Evolutionary conservation across 2,888 invertebrate species (phyloP).

Genomic region (Stenchaetothrips biformis): DNA sequence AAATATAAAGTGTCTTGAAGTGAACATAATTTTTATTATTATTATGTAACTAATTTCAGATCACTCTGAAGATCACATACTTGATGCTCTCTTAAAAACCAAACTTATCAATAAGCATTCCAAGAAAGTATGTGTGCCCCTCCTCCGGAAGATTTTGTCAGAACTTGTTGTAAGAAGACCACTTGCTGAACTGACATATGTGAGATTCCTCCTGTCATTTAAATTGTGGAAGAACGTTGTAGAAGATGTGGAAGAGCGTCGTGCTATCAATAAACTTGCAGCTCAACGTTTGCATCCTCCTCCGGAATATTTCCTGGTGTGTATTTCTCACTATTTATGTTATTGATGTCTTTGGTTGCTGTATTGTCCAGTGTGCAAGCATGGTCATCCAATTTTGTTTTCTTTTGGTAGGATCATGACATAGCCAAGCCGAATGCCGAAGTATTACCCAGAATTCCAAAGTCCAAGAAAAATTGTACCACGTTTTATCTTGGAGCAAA

Average conservation of each 20-base stretch:
- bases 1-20: background rate
- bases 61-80: slow-evolving; percentile 39
- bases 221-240: slow-evolving; percentile 41
- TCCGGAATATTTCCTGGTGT: slow-evolving; percentile 29
- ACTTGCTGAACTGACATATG: slow-evolving; percentile 37
- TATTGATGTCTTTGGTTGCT: background rate
- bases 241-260: slow-evolving; percentile 35
- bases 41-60: slow-evolving; percentile 35
- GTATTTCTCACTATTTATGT: background rate
- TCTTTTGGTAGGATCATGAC: slow-evolving; percentile 37
- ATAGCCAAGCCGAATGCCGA: slow-evolving; percentile 34
- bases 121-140: slow-evolving; percentile 37
- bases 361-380: background rate
- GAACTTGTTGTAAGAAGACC: slow-evolving; percentile 31
- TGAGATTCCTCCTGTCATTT: slow-evolving; percentile 39
- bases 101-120: slow-evolving; percentile 37
- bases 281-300: slow-evolving; percentile 36
- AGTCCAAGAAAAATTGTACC: slow-evolving; percentile 38
- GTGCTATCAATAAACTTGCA: slow-evolving; percentile 37
- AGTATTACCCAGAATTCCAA: slow-evolving; percentile 38
- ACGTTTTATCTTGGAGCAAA: slow-evolving; percentile 40
- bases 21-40: slow-evolving; percentile 27
- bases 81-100: slow-evolving; percentile 40
- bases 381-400: background rate
- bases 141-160: slow-evolving; percentile 36